Evolutionary conservation across 2,113 vertebrate genomes (phyloP).

Genomic region (Neogobius melanostomus): DNA sequence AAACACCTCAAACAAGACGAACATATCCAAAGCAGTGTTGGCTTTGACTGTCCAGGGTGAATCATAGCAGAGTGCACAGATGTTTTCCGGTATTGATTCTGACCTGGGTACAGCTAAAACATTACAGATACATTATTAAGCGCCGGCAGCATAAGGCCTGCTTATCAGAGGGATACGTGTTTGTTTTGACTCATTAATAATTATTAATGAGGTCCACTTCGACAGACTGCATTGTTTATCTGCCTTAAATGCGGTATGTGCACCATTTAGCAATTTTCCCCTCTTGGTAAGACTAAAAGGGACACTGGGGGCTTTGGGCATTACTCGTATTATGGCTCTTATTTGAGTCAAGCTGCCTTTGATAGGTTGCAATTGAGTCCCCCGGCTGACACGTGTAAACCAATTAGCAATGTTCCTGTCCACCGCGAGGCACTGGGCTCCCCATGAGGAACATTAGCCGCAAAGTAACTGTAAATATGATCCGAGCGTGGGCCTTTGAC

Average conservation of each 20-base stretch:
- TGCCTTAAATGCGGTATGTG: not conserved
- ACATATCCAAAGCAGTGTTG: too few species aligned
- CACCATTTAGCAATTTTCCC: slow-evolving; percentile 21
- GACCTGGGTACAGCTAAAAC: not conserved
- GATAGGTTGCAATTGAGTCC: slow-evolving; percentile 27
- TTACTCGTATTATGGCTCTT: slow-evolving; percentile 8
- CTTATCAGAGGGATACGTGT: not conserved
- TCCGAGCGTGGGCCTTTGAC: not conserved
- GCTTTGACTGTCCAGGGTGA: not conserved
- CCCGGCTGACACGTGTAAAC: slow-evolving; percentile 29
- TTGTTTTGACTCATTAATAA: slow-evolving; percentile 24
- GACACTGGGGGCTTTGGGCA: slow-evolving; percentile 6
- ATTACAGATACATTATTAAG: not conserved
- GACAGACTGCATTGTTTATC: slow-evolving; percentile 20
- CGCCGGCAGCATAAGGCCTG: not conserved
- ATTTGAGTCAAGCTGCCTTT: slow-evolving; percentile 33
- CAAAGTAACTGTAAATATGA: slow-evolving; percentile 6
- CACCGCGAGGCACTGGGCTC: slow-evolving; percentile 10
- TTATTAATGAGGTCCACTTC: slow-evolving; percentile 20
- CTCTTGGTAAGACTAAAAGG: slow-evolving; percentile 16
- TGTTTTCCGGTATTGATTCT: not conserved
- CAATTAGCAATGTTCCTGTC: slow-evolving; percentile 29
- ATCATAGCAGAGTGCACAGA: not conserved
- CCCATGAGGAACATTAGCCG: not conserved
- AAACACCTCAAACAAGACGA: not conserved